These are phyloP conservation scores for Eurystomus gularis DNA, from an alignment of 2,113 vertebrate species.

Conservation along the genomic window DNA sequence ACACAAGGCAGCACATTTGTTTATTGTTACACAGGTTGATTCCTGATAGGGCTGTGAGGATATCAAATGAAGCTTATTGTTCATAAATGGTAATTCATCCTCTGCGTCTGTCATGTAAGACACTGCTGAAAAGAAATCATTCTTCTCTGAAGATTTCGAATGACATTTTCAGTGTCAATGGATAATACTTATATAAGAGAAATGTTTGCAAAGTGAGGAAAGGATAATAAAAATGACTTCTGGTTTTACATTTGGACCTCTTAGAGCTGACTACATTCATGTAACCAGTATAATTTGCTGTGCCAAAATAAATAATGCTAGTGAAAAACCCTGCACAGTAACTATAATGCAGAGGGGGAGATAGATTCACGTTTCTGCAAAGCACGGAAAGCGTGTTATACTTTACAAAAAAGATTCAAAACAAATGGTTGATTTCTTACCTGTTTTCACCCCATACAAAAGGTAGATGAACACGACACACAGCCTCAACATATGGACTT, in stretches of 20 bases:
- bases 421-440: conserved; percentile 23
- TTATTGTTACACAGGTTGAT: neutral
- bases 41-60: neutral
- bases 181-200: neutral
- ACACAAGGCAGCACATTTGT: neutral
- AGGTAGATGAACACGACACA: conserved; percentile 43
- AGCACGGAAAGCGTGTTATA: neutral
- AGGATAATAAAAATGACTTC: conserved; percentile 23
- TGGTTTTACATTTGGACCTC: conserved; percentile 5
- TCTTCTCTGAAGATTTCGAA: neutral
- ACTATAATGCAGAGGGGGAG: neutral
- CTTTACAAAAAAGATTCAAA: neutral
- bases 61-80: conserved; percentile 18
- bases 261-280: neutral
- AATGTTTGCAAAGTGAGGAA: neutral
- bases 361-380: neutral
- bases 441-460: conserved; percentile 49
- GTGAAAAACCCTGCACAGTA: neutral
- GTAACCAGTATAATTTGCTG: neutral
- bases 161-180: neutral
- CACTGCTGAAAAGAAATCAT: neutral
- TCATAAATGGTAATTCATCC: conserved; percentile 35
- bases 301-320: neutral
- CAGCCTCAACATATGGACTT: conserved; percentile 62
- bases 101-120: neutral